phyloP scores from a whole-genome alignment of 2,113 vertebrate genomes.

The Psophia crepitans region DNA sequence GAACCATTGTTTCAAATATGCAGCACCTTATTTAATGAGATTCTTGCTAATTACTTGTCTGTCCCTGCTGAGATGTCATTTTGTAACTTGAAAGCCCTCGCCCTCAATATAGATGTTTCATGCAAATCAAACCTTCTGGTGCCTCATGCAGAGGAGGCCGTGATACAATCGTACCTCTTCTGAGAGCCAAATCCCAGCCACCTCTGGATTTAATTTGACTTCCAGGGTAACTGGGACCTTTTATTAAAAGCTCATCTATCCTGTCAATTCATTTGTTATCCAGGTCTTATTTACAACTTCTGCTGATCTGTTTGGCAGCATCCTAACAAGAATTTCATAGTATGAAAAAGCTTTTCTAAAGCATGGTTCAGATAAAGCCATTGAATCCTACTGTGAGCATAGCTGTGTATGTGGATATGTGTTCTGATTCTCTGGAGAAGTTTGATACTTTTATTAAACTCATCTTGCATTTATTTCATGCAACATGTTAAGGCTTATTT shows the following conservation, averaged over 20 bases:
- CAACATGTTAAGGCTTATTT: background rate
- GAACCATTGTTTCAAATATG: background rate
- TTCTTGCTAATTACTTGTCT: background rate
- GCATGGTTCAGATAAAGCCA: background rate
- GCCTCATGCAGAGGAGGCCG: background rate
- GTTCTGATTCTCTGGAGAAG: background rate
- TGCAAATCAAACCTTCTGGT: background rate
- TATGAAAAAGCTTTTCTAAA: constrained; percentile 3
- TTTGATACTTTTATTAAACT: background rate
- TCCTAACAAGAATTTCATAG: background rate
- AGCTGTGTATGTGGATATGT: background rate
- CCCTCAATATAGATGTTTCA: background rate
- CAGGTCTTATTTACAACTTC: background rate
- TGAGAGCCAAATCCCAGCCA: background rate
- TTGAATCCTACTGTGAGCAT: background rate
- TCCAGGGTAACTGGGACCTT: background rate
- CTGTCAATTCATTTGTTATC: background rate
- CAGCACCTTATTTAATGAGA: background rate
- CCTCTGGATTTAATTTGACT: background rate
- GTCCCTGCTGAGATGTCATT: background rate
- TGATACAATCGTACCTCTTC: background rate
- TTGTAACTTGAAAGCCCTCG: background rate
- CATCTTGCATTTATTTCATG: background rate
- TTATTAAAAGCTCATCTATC: background rate
- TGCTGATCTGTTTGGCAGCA: background rate